Evolutionary conservation across 2,888 invertebrate species (phyloP), one percentile per base, ranked within the genome.

Genomic region (Ypsolopha scabrella): DNA sequence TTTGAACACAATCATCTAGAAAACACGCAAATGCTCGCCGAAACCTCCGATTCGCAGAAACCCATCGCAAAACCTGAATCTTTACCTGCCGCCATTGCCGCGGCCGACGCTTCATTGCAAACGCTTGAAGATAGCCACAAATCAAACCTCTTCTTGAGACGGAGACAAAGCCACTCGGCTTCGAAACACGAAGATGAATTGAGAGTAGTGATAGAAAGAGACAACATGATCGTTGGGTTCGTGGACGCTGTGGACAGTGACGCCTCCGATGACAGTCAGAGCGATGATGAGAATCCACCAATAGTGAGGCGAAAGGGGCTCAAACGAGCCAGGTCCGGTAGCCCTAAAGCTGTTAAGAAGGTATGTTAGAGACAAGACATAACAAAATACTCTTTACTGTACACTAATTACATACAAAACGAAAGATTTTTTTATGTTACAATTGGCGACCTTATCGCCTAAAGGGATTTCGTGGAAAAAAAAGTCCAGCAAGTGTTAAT

Each of bases 221-320:
- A 86, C 57, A 86, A 85, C 58, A 85, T 85, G 83, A 75, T 83
- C 24, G 79, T 85, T 34, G 82, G 82, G 4, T 85, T 86, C 57
- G 67, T 77, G 41, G 86, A 85, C 54, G 74, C 79, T 4, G 63
- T 76, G 4, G 80, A 80, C 36, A 83, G 80, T 52, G 83, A 83
- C 38, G 72, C 67, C 0, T 70, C 75, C 3, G 83, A 85, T 10
- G 76, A 79, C n/a, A 78, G 75, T 52, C 67, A 65, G 51, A 76
- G 74, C 52, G 79, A 79, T 44, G 72, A 73, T n/a, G 77, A 76
- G 9, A 62, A 57, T 13, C 51, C 60, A 11, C 59, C 59, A 44
- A 55, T n/a, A n/a, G n/a, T 58, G 34, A 59, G 64, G 49, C 68
- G 72, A 47, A 78, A 71, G 57, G 55, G 65, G 44, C 57, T 73